Evolutionary conservation across 2,888 invertebrate genomes (phyloP), one percentile per base, ranked within the genome.

Genomic region (Lissocephala sabroskyi): DNA sequence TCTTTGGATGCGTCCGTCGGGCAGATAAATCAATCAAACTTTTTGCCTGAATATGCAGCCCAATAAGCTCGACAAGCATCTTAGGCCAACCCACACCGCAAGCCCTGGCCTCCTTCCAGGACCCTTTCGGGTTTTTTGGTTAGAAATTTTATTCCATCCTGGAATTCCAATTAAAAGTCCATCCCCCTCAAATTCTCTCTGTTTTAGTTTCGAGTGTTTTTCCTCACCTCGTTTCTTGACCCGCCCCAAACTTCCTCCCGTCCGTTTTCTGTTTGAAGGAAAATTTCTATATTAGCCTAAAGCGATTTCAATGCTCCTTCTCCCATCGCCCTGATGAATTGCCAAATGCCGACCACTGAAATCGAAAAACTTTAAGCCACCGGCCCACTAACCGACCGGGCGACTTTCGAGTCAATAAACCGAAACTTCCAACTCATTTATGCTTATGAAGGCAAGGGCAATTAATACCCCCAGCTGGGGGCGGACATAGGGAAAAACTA

Each of bases 11-110:
- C 1, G 13, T 16, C 1, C 16, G 16, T 23, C 62, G 59, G 77
- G 58, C 71, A 74, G 70, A 63, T 74, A 71, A 77, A 77, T 71
- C 77, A 71, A 71, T 71, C 71, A 71, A 61, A 52, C 37, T 37
- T 45, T 37, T 45, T 30, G 28, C 19, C n/a, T n/a, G n/a, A n/a
- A 37, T 36, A 33, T 43, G 28, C 13, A 6, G 30, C 3, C n/a
- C 43, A 23, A 23, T 26, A 35, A 11, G 30, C 41, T 41, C 18
- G 17, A 42, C 26, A 35, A 19, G 4, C 14, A 18, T 14, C 33
- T 33, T 7, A 23, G 19, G 19, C n/a, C 9, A 39, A 23, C 17
- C 19, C 23, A 23, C 18, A 18, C 11, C 10, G 23, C n/a, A n/a
- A n/a, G n/a, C n/a, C n/a, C n/a, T n/a, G n/a, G n/a, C n/a, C n/a